A percentile compares a stretch with the other conserved stretches of the same genome.
phyloP scores from a whole-genome alignment of 2,888 invertebrate species.

The Pasiphila rectangulata region DNA sequence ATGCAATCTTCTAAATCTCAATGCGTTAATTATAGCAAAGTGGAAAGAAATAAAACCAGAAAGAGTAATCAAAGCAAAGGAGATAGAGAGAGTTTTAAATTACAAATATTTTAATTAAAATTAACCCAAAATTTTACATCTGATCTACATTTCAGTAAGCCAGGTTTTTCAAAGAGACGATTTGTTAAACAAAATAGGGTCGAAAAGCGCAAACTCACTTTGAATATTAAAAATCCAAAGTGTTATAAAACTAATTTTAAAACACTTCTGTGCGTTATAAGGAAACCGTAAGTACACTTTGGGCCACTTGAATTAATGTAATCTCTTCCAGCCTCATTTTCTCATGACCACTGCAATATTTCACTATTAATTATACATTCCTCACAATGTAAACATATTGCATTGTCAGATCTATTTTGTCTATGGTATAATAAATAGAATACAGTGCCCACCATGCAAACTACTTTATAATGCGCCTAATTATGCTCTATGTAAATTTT shows the following conservation, averaged over 20 bases:
- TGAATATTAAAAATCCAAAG: slow-evolving; percentile 29
- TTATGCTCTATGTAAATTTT: slow-evolving; percentile 75
- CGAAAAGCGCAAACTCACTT: slow-evolving; percentile 24
- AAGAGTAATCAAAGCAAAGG: no score
- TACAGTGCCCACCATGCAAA: slow-evolving; percentile 68
- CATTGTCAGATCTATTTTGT: slow-evolving; percentile 57
- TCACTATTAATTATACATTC: slow-evolving; percentile 78
- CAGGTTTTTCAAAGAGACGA: no score
- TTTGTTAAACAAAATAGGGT: slow-evolving; percentile 2
- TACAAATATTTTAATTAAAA: no score
- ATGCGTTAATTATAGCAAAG: no score
- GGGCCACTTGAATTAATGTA: slow-evolving; percentile 46
- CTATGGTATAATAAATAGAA: slow-evolving; percentile 50
- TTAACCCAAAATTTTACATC: no score
- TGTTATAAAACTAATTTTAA: slow-evolving; percentile 36
- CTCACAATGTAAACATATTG: slow-evolving; percentile 72
- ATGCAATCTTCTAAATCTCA: no score
- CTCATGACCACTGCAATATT: slow-evolving; percentile 71
- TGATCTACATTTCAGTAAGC: no score
- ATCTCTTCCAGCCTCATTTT: slow-evolving; percentile 57
- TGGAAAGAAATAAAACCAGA: no score
- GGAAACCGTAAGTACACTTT: slow-evolving; percentile 33
- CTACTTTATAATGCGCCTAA: slow-evolving; percentile 71
- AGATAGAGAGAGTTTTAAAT: no score
- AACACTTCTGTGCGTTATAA: slow-evolving; percentile 29